Evolutionary conservation across 2,113 vertebrate genomes (phyloP), one percentile per base, ranked within the genome.

Genomic region (Chelonoidis abingdonii): DNA sequence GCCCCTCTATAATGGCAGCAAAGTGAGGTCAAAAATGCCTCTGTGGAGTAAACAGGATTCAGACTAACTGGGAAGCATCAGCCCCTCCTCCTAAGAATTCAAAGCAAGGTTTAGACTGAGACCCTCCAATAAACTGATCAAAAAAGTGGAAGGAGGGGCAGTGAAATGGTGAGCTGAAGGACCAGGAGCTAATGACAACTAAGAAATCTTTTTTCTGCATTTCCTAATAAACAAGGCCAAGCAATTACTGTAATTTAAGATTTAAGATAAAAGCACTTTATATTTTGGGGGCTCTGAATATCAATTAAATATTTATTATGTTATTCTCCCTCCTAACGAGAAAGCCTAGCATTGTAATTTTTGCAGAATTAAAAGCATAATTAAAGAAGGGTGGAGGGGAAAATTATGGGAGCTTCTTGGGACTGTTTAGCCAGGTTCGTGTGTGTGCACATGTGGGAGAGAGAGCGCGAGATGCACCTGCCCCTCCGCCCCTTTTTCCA

Each of bases 161-260:
- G 47, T 27, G 90, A 29, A 83, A 22, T 0, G 17, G 13, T 2
- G 50, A 87, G 92, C 94, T 80, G 89, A 49, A 86, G 52, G 35
- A 80, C 59, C 79, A 1, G 21, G 85, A 89, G 29, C 87, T 78
- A 52, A 62, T 21, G 75, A 19, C 93, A 84, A 38, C 29, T 47
- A 81, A 50, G 80, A 38, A 19, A 31, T 53, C 3, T 53, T 80
- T 69, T 27, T 62, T 49, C 86, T 56, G 25, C 10, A 72, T 81
- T 92, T 95, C 90, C 91, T 86, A 89, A 86, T 53, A 93, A 97
- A 96, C 78, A 87, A 93, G 91, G 93, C 88, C 52, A 93, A 96
- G 95, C 86, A 94, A 97, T 96, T 93, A 95, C 84, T 65, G 85
- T 96, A 96, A 97, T 96, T 97, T 93, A 96, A 96, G 94, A 97